Percentiles rank a stretch among this genome's conserved stretches.
Conservation (phyloP, 2,113 vertebrate species). For the Cacatua alba region DNA sequence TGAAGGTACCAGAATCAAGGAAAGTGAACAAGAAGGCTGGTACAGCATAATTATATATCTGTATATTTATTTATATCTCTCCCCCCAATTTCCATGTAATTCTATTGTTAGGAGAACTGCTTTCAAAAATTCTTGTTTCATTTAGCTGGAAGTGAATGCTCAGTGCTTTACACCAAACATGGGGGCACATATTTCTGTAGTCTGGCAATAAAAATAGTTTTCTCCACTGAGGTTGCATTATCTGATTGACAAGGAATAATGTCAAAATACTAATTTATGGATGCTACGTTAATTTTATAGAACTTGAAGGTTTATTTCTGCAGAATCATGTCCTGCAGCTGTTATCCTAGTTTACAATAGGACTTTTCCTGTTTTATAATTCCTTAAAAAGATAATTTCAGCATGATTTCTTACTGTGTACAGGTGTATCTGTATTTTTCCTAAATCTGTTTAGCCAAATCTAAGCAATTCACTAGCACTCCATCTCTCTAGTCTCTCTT, state of each 20-base stretch:
- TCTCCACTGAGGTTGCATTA: neutral
- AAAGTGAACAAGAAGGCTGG: neutral
- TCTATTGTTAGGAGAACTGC: neutral
- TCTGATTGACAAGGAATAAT: neutral
- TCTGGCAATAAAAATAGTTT: neutral
- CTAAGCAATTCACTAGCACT: neutral
- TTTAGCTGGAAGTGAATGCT: neutral
- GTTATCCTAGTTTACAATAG: neutral
- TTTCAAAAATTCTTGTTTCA: neutral
- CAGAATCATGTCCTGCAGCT: neutral
- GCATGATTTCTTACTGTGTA: neutral
- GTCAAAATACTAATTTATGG: neutral
- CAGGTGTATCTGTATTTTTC: neutral
- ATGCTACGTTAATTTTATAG: neutral
- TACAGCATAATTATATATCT: neutral
- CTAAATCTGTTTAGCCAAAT: neutral
- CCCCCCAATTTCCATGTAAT: neutral
- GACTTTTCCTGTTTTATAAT: neutral
- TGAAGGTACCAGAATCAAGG: neutral
- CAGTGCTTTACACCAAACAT: neutral
- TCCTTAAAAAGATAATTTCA: neutral
- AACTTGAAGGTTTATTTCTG: neutral
- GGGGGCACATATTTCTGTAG: neutral
- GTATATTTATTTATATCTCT: neutral
- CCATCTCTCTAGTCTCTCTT: neutral